Evolutionary conservation across 1,140 invertebrate species (phyloP).

Genomic region (Asbolus verrucosus): DNA sequence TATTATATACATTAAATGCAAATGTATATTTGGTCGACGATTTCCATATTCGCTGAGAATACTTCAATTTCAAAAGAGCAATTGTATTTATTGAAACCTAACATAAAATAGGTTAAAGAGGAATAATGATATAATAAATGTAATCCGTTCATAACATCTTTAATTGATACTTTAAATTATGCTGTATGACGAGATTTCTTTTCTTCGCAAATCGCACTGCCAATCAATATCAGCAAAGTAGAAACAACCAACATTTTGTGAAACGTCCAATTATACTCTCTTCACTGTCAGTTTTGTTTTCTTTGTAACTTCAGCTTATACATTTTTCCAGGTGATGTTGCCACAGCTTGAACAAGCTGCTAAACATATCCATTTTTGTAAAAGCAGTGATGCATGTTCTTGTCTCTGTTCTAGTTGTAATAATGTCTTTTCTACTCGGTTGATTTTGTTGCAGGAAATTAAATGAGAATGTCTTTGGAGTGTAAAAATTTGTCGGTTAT

Average conservation of each 20-base stretch:
- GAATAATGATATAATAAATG: too few relatives aligned
- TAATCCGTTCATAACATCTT: background rate
- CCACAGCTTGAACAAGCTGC: background rate
- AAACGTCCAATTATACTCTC: slow-evolving; percentile 22
- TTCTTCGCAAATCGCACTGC: background rate
- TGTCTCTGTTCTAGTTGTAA: background rate
- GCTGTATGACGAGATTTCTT: background rate
- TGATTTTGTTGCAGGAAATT: slow-evolving; percentile 15
- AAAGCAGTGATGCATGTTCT: background rate
- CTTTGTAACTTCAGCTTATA: background rate
- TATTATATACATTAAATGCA: too few relatives aligned
- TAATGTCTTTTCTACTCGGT: slow-evolving; percentile 5
- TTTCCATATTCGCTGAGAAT: too few relatives aligned
- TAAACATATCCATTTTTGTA: background rate
- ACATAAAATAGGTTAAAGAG: too few relatives aligned
- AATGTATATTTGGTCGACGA: too few relatives aligned
- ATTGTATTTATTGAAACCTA: background rate
- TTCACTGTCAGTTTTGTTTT: background rate
- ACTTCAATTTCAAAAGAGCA: background rate
- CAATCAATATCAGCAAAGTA: slow-evolving; percentile 3
- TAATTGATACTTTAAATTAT: slow-evolving; percentile 10
- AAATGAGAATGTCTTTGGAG: slow-evolving; percentile 5
- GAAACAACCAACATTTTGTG: slow-evolving; percentile 12
- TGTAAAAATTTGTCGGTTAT: background rate
- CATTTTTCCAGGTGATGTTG: background rate